These are phyloP conservation scores for Micrasema longulum DNA, from an alignment of 1,140 invertebrate genomes.

Conservation along the genomic window DNA sequence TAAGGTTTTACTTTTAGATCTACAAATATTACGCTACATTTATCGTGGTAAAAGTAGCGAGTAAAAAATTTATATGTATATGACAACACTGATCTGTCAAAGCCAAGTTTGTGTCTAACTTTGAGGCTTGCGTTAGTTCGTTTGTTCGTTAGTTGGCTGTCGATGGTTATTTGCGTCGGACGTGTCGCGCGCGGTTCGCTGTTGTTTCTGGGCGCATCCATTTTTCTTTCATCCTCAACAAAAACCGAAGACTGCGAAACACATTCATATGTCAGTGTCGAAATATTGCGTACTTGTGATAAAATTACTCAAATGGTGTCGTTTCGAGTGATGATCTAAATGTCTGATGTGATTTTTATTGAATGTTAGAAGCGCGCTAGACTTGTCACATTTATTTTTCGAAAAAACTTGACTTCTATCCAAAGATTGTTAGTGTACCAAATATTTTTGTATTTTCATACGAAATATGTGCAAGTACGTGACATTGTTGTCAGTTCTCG, in stretches of 20 bases:
- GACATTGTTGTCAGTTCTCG: slow-evolving; percentile 16
- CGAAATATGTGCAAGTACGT: slow-evolving; percentile 22
- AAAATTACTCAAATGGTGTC: slow-evolving; percentile 2
- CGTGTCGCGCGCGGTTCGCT: slow-evolving; percentile 24
- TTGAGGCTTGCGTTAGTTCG: too few relatives aligned
- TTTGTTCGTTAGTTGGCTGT: slow-evolving; percentile 7
- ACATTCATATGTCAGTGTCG: slow-evolving; percentile 20
- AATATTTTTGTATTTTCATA: not conserved
- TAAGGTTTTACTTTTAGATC: too few relatives aligned
- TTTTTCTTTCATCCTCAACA: slow-evolving; percentile 28
- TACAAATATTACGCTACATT: too few relatives aligned
- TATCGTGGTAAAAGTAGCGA: too few relatives aligned
- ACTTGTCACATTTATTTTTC: slow-evolving; percentile 25
- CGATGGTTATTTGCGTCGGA: slow-evolving; percentile 24
- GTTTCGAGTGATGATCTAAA: slow-evolving; percentile 1
- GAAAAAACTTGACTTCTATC: slow-evolving; percentile 6
- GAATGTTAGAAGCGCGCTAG: not conserved
- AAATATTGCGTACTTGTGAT: slow-evolving; percentile 11
- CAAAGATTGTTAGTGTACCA: not conserved
- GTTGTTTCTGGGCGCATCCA: slow-evolving; percentile 29
- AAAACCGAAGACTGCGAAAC: slow-evolving; percentile 31
- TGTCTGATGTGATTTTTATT: slow-evolving; percentile 23
- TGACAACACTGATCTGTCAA: too few relatives aligned
- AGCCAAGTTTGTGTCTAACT: too few relatives aligned
- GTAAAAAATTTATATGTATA: too few relatives aligned